Conservation (phyloP, 2,888 invertebrate species). For the Listrodromus nycthemerus region DNA sequence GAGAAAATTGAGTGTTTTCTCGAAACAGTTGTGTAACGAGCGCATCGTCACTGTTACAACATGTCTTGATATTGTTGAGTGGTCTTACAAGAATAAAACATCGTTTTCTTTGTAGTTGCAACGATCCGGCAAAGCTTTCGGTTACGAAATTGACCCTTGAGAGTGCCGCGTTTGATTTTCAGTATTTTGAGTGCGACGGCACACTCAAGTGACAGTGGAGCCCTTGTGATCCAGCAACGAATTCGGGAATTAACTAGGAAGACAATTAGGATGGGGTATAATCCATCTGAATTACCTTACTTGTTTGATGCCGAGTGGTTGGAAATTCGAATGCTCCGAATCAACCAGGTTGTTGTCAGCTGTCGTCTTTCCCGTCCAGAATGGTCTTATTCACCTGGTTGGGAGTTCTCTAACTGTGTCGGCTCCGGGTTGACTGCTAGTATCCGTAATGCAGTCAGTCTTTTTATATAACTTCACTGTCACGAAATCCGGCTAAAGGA, state of each 20-base stretch:
- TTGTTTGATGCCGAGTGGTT: not conserved
- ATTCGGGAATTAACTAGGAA: not conserved
- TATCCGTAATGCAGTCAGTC: too few relatives aligned
- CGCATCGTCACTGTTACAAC: slow-evolving; percentile 38
- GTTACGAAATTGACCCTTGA: slow-evolving; percentile 58
- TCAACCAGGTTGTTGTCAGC: too few relatives aligned
- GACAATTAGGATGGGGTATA: not conserved
- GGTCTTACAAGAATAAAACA: slow-evolving; percentile 55
- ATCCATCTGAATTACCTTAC: not conserved
- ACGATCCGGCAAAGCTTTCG: slow-evolving; percentile 49
- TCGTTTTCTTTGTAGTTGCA: slow-evolving; percentile 48
- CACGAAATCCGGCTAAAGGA: too few relatives aligned
- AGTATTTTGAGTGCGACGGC: too few relatives aligned
- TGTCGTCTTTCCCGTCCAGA: too few relatives aligned
- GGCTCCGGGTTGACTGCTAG: too few relatives aligned
- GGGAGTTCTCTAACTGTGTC: too few relatives aligned
- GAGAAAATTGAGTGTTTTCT: slow-evolving; percentile 55
- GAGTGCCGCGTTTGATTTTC: not conserved
- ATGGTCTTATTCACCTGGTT: too few relatives aligned
- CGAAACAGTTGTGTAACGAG: slow-evolving; percentile 45
- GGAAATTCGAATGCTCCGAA: too few relatives aligned
- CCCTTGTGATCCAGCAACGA: not conserved
- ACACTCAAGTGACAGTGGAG: too few relatives aligned
- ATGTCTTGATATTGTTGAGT: slow-evolving; percentile 49
- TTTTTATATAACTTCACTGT: too few relatives aligned